Evolutionary conservation across 1,140 invertebrate genomes (phyloP), one percentile per base, ranked within the genome.

Genomic region (Sitobion miscanthi): DNA sequence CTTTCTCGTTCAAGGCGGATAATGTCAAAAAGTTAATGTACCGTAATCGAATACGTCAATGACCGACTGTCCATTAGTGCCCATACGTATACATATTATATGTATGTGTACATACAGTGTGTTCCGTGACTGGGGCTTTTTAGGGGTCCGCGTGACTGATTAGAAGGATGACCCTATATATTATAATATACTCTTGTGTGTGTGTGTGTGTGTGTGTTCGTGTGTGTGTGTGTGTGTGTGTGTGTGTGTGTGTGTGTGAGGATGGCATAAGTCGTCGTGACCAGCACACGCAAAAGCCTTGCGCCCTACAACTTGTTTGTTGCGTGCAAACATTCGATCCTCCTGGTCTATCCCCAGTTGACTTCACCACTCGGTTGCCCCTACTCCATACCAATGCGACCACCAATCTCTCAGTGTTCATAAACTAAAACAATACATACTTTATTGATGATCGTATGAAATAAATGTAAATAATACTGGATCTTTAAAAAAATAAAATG

Each of bases 1-100:
- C 89, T 90, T 90, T 69, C 54, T 20, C 49, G 35, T 90, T 25
- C 88, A 62, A 45, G 54, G 54, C 89, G 91, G 82, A 93, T 54
- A 93, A 83, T n/a, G 91, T 93, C 77, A 38, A 93, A 85, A 93
- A 93, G 91, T 57, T 93, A 93, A 93, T 93, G 91, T 93, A 93
- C 91, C 91, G 91, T 85, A 93, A 85, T 85, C 91, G 91, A 93
- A 90, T 93, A 92, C 90, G 90, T 92, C 90, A 83, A 92, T 52
- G 90, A 83, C 90, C 69, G 77, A 49, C 90, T 45, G 91, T 93
- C 91, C 91, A 93, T 93, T 93, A 93, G 91, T 38, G 82, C 3
- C 7, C 47, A 45, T 62, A 90, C 25, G 42, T 62, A 90, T n/a
- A 42, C 52, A n/a, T 90, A 57, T 57, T 35, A 88, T 52, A 87